phyloP scores from a whole-genome alignment of 2,113 vertebrate species.

The Clarias gariepinus region DNA sequence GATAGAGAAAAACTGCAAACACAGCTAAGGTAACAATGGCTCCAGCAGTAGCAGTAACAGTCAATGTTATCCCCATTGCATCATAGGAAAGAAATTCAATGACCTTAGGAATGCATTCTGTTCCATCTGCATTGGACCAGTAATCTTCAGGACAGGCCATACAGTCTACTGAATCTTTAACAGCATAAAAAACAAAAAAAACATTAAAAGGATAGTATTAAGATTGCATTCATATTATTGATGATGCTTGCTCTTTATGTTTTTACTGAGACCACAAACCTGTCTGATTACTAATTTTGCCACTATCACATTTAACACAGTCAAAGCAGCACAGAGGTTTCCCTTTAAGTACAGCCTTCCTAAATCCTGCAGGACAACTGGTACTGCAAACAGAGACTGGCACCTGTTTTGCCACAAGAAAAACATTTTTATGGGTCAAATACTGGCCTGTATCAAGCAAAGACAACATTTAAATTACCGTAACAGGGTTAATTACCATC shows the following conservation, averaged over 20 bases:
- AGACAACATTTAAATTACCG: too few species aligned
- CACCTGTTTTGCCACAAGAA: conserved; percentile 57
- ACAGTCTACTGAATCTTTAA: conserved; percentile 70
- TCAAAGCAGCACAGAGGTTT: conserved; percentile 79
- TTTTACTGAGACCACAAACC: conserved; percentile 22
- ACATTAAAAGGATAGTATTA: neutral
- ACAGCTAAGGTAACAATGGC: conserved; percentile 64
- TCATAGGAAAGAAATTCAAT: conserved; percentile 45
- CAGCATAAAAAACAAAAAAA: neutral
- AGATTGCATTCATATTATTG: neutral
- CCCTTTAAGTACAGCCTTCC: conserved; percentile 74
- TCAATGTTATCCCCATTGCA: conserved; percentile 66
- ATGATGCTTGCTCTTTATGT: neutral
- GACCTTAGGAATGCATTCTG: conserved; percentile 67
- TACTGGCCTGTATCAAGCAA: too few species aligned
- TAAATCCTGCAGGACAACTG: conserved; percentile 71
- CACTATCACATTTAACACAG: conserved; percentile 76
- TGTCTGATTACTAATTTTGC: conserved; percentile 78
- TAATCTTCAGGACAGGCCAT: conserved; percentile 66
- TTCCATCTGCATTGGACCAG: conserved; percentile 71
- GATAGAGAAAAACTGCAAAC: conserved; percentile 63
- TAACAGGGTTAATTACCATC: too few species aligned
- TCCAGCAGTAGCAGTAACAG: conserved; percentile 64
- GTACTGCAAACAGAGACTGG: conserved; percentile 71
- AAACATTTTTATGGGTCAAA: too few species aligned